phyloP scores from a whole-genome alignment of 2,113 vertebrate species.

The Eulacestoma nigropectus region DNA sequence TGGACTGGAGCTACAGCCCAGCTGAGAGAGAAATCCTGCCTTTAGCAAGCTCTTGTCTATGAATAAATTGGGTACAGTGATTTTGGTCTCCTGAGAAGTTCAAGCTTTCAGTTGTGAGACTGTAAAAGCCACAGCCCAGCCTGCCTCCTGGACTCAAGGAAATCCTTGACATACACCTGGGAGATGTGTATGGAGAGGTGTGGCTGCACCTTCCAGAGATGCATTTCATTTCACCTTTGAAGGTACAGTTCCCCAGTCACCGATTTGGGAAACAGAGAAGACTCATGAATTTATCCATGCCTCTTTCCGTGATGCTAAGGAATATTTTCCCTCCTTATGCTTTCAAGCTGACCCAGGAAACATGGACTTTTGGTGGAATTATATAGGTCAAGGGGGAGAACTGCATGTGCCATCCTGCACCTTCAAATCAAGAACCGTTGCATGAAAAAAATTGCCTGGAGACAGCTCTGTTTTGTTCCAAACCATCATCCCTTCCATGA shows the following conservation, averaged over 20 bases:
- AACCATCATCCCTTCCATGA: not conserved
- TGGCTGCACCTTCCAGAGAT: not conserved
- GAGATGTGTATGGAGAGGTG: not conserved
- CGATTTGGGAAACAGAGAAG: not conserved
- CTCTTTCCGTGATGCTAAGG: not conserved
- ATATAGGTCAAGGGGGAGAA: not conserved
- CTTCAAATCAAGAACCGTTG: not conserved
- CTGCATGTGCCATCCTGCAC: not conserved
- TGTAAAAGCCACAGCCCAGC: not conserved
- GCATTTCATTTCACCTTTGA: not conserved
- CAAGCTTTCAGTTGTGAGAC: not conserved
- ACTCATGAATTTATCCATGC: rapidly evolving
- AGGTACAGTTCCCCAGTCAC: not conserved
- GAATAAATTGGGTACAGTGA: conserved; percentile 12
- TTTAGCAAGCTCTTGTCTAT: not conserved
- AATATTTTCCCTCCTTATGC: not conserved
- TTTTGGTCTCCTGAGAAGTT: not conserved
- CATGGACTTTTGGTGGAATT: not conserved
- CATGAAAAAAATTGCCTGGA: not conserved
- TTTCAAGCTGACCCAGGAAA: not conserved
- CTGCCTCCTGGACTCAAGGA: not conserved
- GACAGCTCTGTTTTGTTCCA: not conserved
- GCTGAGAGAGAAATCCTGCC: conserved; percentile 2
- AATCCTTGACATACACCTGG: not conserved
- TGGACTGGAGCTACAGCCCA: not conserved